Evolutionary conservation across 2,888 invertebrate species (phyloP).

Genomic region (Anodontia alba): DNA sequence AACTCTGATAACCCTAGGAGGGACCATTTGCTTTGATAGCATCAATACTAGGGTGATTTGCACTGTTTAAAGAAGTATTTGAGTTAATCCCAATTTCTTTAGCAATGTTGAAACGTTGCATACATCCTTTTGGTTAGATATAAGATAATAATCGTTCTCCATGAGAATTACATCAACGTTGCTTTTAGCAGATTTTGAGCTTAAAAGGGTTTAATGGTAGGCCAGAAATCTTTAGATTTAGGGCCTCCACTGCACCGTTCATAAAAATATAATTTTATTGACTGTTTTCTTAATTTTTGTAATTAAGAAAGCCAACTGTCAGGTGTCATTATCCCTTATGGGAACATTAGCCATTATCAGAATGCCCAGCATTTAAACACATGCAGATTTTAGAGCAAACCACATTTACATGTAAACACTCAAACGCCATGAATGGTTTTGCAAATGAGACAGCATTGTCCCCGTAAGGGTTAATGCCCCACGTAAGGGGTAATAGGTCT

Average conservation of each 20-base stretch:
- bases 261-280: constrained; percentile 33
- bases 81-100: constrained; percentile 19
- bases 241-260: constrained; percentile 30
- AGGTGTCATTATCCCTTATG: too few species aligned
- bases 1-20: too few species aligned
- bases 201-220: constrained; percentile 40
- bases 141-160: constrained; percentile 18
- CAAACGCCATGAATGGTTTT: too few species aligned
- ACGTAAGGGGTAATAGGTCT: too few species aligned
- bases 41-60: constrained; percentile 26
- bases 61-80: not conserved
- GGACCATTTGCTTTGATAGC: constrained; percentile 15
- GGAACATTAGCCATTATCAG: too few species aligned
- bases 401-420: too few species aligned
- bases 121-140: constrained; percentile 5
- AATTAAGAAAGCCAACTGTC: too few species aligned
- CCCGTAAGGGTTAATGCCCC: too few species aligned
- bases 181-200: constrained; percentile 8
- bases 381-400: too few species aligned
- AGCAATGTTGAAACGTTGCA: constrained; percentile 13
- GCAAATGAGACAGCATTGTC: too few species aligned
- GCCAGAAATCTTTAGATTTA: too few species aligned
- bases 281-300: constrained; percentile 17
- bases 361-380: too few species aligned
- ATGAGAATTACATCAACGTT: constrained; percentile 21